Evolutionary conservation across 2,113 vertebrate species (phyloP), one percentile per base, ranked within the genome.

Genomic region (Tiliqua scincoides): DNA sequence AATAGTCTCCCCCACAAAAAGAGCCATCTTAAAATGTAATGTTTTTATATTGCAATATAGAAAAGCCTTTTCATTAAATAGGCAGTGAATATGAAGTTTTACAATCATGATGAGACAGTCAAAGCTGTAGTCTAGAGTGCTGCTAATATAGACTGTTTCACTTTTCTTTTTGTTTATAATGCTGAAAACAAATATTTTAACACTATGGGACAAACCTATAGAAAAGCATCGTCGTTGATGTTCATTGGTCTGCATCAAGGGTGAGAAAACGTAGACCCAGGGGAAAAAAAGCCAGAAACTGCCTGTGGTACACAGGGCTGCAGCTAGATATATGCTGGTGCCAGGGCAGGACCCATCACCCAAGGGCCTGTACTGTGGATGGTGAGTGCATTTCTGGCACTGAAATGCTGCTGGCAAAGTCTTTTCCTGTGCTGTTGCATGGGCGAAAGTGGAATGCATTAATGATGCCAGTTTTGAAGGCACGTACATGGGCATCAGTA

Each of bases 361-460:
- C 74, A 77, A 57, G 62, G 72, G 11, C 62, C 9, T 9, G 12
- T 83, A 27, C 32, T 77, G 62, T 62, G 54, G 32, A 32, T 77
- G 73, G 10, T 67, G 27, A 85, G n/a, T 68, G 83, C 48, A 20
- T 85, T 84, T 25, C n/a, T 77, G 62, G 62, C n/a, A 68, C 32
- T 52, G 3, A 21, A 67, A 57, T 57, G 2, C 73, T 77, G 43
- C 59, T 77, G 62, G 62, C n/a, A 54, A 67, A 20, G 9, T 52
- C 7, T 76, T 84, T 54, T 62, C 25, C 43, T 77, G 21, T 32
- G 48, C 8, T 18, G 48, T 67, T 57, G 27, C 35, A 62, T 40
- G 48, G 73, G 32, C 67, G 73, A 30, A 59, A 30, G 20, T 10
- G n/a, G 11, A 21, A 62, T 73, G 54, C 43, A 48, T 48, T 30